These are phyloP conservation scores for Dinocampus coccinellae DNA, from an alignment of 2,888 invertebrate species.

Conservation along the genomic window DNA sequence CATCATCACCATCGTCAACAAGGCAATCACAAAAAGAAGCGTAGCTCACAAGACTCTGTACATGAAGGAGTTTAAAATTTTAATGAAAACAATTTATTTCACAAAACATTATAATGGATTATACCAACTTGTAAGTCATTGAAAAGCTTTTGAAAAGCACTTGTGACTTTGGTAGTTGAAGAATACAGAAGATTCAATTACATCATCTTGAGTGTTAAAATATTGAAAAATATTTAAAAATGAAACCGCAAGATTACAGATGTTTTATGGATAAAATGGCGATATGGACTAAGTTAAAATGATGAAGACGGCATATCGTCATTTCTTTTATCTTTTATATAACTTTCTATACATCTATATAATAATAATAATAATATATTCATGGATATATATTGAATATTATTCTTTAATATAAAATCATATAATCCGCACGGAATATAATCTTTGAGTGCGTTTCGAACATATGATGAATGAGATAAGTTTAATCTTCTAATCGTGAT, in stretches of 20 bases:
- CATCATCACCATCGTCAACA: slow-evolving; percentile 59
- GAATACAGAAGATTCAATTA: not conserved
- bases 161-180: not conserved
- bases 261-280: slow-evolving; percentile 5
- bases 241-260: slow-evolving; percentile 5
- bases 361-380: slow-evolving; percentile 34
- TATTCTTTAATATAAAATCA: not conserved
- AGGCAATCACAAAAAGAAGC: slow-evolving; percentile 64
- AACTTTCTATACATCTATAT: slow-evolving; percentile 58
- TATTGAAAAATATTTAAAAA: slow-evolving; percentile 19
- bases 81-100: not conserved
- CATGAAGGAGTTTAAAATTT: slow-evolving; percentile 63
- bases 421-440: not conserved
- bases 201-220: slow-evolving; percentile 8
- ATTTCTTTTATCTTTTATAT: slow-evolving; percentile 61
- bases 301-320: slow-evolving; percentile 40
- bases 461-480: not conserved
- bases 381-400: slow-evolving; percentile 23
- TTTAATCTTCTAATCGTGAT: no score
- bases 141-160: not conserved
- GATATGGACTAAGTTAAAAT: slow-evolving; percentile 28
- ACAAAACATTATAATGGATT: not conserved
- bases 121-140: not conserved
- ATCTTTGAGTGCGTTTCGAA: slow-evolving; percentile 7
- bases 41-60: slow-evolving; percentile 63